A percentile compares a stretch with the other conserved stretches of the same genome.
Conservation (phyloP, 2,888 invertebrate species). For the Diloba caeruleocephala region DNA sequence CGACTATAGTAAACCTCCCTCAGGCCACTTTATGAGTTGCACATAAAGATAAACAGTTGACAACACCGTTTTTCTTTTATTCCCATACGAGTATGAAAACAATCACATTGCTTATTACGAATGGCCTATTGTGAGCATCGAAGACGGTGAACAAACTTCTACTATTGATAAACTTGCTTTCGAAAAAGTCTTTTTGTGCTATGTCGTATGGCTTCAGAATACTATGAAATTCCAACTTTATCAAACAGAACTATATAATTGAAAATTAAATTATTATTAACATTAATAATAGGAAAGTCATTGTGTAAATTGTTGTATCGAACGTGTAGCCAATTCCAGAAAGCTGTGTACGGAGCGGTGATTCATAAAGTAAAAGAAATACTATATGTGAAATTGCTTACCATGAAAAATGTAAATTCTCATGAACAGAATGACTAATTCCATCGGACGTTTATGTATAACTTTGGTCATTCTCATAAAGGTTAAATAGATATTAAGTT, state of each 20-base stretch:
- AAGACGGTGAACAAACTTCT: slow-evolving; percentile 25
- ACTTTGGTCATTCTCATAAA: not conserved
- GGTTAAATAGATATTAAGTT: not conserved
- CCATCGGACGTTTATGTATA: not conserved
- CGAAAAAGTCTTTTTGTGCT: slow-evolving; percentile 8
- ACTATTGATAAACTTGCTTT: slow-evolving; percentile 22
- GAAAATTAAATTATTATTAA: slow-evolving; percentile 10
- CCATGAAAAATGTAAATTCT: slow-evolving; percentile 20
- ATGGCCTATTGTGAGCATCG: slow-evolving; percentile 38
- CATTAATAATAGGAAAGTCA: slow-evolving; percentile 18
- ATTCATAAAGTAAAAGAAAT: slow-evolving; percentile 24
- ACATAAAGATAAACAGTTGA: slow-evolving; percentile 38
- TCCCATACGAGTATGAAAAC: slow-evolving; percentile 38
- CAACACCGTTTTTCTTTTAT: slow-evolving; percentile 32
- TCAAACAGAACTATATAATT: slow-evolving; percentile 24
- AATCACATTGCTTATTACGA: slow-evolving; percentile 38
- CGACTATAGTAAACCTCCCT: not conserved
- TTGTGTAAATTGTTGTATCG: slow-evolving; percentile 9
- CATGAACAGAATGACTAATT: slow-evolving; percentile 26
- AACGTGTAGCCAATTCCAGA: slow-evolving; percentile 30
- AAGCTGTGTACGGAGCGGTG: slow-evolving; percentile 25
- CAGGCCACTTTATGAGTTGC: slow-evolving; percentile 29
- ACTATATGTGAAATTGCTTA: slow-evolving; percentile 16
- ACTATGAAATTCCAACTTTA: slow-evolving; percentile 17
- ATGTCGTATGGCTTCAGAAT: slow-evolving; percentile 6